A percentile compares a stretch with the other conserved stretches of the same genome.
phyloP scores from a whole-genome alignment of 2,113 vertebrate species.

The Datnioides undecimradiatus region DNA sequence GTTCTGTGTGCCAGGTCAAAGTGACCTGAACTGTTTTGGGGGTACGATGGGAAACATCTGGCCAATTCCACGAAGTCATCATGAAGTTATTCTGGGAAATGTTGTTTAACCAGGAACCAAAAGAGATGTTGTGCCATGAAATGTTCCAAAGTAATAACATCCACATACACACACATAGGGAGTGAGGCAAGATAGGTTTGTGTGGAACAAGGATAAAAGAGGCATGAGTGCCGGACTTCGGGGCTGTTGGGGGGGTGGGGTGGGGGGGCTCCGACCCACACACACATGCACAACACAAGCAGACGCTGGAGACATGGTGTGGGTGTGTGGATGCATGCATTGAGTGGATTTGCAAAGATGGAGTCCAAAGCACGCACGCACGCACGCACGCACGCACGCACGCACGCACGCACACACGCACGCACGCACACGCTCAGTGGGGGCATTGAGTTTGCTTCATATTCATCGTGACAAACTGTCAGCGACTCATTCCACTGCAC shows the following conservation, averaged over 20 bases:
- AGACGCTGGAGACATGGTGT: slow-evolving; percentile 53
- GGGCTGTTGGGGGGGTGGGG: background rate
- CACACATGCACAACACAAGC: slow-evolving; percentile 29
- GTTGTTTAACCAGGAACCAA: too few species aligned
- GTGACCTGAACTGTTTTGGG: too few species aligned
- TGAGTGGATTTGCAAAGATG: slow-evolving; percentile 70
- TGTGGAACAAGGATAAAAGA: too few species aligned
- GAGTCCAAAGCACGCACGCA: slow-evolving; percentile 34
- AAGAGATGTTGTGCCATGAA: too few species aligned
- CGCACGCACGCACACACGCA: background rate
- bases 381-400: background rate
- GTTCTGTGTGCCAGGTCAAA: too few species aligned
- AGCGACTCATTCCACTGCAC: slow-evolving; percentile 37
- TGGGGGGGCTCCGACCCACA: slow-evolving; percentile 25
- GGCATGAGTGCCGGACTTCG: too few species aligned
- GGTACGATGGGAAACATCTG: too few species aligned
- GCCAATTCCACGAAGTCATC: too few species aligned
- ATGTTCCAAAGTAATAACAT: too few species aligned
- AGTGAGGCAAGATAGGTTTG: too few species aligned
- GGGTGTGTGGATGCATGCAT: slow-evolving; percentile 68
- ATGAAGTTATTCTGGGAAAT: too few species aligned
- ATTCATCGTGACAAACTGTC: slow-evolving; percentile 63
- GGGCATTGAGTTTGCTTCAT: slow-evolving; percentile 27
- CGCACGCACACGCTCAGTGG: background rate
- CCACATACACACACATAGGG: too few species aligned